Percentiles rank a stretch among this genome's conserved stretches.
These are phyloP conservation scores for Brachyptera risi DNA, from an alignment of 2,888 invertebrate species.

Conservation along the genomic window DNA sequence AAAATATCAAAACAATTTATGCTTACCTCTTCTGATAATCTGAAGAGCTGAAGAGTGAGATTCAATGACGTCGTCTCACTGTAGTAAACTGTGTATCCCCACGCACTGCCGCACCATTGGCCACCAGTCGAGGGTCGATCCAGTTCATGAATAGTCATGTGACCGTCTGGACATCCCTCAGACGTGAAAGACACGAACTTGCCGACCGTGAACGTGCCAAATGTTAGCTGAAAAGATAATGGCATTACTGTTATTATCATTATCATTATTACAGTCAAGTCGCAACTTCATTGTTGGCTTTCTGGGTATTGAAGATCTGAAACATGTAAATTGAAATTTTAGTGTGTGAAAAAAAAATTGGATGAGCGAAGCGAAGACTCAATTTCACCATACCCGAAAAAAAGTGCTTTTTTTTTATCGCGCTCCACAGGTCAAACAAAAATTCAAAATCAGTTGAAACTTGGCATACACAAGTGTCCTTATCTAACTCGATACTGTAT, in stretches of 20 bases:
- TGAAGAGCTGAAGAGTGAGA: slow-evolving; percentile 65
- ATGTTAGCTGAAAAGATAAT: slow-evolving; percentile 57
- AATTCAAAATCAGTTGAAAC: no score
- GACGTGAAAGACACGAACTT: slow-evolving; percentile 73
- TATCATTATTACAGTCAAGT: background rate
- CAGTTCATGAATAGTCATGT: slow-evolving; percentile 70
- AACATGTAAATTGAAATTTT: no score
- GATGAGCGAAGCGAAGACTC: no score
- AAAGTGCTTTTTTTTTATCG: no score
- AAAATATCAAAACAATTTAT: no score
- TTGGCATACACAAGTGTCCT: no score
- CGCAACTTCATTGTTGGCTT: no score
- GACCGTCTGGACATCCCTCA: slow-evolving; percentile 77
- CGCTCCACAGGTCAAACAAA: no score
- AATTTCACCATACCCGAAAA: no score
- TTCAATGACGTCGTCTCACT: slow-evolving; percentile 77
- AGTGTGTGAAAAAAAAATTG: no score
- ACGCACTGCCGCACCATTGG: slow-evolving; percentile 79
- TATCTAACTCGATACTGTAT: no score
- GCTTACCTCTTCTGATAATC: slow-evolving; percentile 69
- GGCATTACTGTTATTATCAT: background rate
- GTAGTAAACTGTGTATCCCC: slow-evolving; percentile 82
- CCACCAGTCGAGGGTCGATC: slow-evolving; percentile 68
- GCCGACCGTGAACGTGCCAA: slow-evolving; percentile 79
- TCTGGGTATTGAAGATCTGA: no score